Evolutionary conservation across 2,888 invertebrate species (phyloP).

Genomic region (Parascotia fuliginaria): DNA sequence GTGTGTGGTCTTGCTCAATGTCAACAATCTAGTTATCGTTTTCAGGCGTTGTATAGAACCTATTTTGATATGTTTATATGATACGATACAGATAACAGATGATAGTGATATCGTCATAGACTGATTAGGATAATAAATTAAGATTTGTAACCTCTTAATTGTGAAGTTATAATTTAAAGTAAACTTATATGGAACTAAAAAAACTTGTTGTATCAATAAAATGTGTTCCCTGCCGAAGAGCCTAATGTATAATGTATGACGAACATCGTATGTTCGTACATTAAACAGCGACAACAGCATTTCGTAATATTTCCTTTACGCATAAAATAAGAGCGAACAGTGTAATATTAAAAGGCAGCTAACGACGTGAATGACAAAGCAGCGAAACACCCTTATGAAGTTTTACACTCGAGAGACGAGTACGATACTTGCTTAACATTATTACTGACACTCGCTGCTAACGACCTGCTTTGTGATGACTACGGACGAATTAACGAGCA

Average conservation of each 20-base stretch:
- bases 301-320: constrained; percentile 16
- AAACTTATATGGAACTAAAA: too few relatives aligned
- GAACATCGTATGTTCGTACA: neutral
- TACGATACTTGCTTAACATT: constrained; percentile 31
- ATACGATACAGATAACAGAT: too few relatives aligned
- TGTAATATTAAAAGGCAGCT: constrained; percentile 41
- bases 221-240: neutral
- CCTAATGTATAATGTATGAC: neutral
- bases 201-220: neutral
- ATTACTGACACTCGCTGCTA: constrained; percentile 20
- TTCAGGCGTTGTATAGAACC: too few relatives aligned
- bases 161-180: too few relatives aligned
- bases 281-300: constrained; percentile 7
- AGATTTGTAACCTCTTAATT: too few relatives aligned
- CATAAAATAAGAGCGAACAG: constrained; percentile 17
- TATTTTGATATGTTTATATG: too few relatives aligned
- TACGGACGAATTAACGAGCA: constrained; percentile 19
- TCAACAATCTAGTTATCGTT: neutral
- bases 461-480: constrained; percentile 21
- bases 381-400: constrained; percentile 33
- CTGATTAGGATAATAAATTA: too few relatives aligned
- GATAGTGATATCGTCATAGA: too few relatives aligned
- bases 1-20: neutral
- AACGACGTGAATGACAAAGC: constrained; percentile 42
- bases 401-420: constrained; percentile 31